phyloP scores from a whole-genome alignment of 2,797 vertebrate genomes.

The Peromyscus nudipes region DNA sequence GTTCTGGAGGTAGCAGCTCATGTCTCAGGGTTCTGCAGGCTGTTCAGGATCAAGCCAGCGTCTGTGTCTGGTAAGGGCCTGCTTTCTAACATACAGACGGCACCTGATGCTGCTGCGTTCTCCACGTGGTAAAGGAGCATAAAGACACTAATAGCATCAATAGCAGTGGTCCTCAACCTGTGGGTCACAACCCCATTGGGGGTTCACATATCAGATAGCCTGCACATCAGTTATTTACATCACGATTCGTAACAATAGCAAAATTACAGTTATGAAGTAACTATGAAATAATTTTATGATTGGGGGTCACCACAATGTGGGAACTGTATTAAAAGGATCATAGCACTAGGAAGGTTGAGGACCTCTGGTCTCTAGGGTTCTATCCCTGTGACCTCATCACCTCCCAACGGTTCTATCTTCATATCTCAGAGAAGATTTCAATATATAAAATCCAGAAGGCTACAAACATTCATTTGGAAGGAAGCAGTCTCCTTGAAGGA shows the following conservation, averaged over 20 bases:
- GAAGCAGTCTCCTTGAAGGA: neutral
- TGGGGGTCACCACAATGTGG: neutral
- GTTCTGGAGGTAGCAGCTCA: neutral
- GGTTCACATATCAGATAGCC: neutral
- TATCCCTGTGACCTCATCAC: neutral
- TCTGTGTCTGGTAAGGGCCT: neutral
- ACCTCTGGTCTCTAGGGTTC: neutral
- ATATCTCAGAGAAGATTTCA: neutral
- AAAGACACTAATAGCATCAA: neutral
- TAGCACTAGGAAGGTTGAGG: neutral
- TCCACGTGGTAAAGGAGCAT: neutral
- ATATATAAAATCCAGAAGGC: neutral
- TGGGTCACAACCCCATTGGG: too few relatives aligned
- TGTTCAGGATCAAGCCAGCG: neutral
- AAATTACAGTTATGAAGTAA: neutral
- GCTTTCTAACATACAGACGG: neutral
- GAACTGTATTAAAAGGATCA: neutral
- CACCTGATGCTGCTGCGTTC: neutral
- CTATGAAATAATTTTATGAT: neutral
- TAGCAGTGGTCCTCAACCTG: neutral
- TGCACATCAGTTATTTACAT: neutral
- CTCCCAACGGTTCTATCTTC: neutral
- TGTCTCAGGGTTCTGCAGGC: neutral
- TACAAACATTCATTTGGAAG: neutral
- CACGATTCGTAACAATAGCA: neutral